Conservation (phyloP, 2,888 invertebrate species). For the Caenorhabditis auriculariae region DNA sequence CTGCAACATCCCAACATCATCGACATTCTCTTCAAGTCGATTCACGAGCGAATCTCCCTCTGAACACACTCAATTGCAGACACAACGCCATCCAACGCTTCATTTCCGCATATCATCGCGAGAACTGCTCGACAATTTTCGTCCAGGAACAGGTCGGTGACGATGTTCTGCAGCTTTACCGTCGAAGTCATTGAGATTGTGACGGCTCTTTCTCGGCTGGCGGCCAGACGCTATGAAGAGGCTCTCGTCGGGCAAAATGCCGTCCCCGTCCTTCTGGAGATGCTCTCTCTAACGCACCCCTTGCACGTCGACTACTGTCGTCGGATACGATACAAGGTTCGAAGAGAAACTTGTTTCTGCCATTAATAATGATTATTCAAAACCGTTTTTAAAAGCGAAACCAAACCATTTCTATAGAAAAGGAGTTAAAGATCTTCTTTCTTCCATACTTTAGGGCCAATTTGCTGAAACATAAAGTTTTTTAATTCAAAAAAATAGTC, state of each 20-base stretch:
- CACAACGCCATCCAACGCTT: conserved; percentile 50
- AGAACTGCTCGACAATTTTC: conserved; percentile 46
- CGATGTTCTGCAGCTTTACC: not conserved
- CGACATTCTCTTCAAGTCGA: conserved; percentile 34
- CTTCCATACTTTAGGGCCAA: too few species aligned
- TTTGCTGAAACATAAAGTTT: too few species aligned
- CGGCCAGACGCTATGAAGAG: conserved; percentile 49
- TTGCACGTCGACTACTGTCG: conserved; percentile 48
- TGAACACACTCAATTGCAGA: conserved; percentile 12
- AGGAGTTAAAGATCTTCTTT: too few species aligned
- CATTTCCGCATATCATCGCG: conserved; percentile 38
- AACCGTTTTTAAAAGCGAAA: too few species aligned
- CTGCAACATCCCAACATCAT: conserved; percentile 33
- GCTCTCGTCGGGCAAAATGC: conserved; percentile 51
- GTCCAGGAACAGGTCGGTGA: conserved; percentile 53
- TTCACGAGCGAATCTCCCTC: not conserved
- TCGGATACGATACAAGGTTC: conserved; percentile 54
- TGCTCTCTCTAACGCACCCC: conserved; percentile 46
- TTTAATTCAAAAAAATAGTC: too few species aligned
- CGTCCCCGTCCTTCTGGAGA: conserved; percentile 50
- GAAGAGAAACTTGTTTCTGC: not conserved
- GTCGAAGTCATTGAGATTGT: conserved; percentile 28
- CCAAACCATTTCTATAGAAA: too few species aligned
- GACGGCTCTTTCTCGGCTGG: conserved; percentile 53
- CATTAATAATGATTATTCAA: not conserved